These are phyloP conservation scores for Catotricha subobsoleta DNA, from an alignment of 2,888 invertebrate species.

Conservation along the genomic window DNA sequence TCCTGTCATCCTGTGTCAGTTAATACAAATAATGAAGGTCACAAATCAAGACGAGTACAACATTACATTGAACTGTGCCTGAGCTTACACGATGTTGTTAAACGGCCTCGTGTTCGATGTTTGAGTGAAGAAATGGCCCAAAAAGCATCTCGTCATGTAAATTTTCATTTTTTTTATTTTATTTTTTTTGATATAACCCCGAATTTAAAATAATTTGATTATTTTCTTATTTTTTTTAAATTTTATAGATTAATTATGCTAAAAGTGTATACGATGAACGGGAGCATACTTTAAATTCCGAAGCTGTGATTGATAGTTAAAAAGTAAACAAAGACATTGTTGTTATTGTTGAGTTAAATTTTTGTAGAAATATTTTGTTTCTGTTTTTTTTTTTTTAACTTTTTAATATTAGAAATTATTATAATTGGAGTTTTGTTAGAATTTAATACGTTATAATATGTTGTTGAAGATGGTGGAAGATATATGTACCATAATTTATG, in stretches of 20 bases:
- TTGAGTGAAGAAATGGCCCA: slow-evolving; percentile 46
- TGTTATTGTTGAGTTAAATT: too few species aligned
- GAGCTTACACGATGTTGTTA: slow-evolving; percentile 25
- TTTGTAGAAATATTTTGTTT: not conserved
- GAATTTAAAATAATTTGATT: not conserved
- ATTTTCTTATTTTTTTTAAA: slow-evolving; percentile 15
- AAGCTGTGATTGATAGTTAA: slow-evolving; percentile 10
- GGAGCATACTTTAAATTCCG: slow-evolving; percentile 41
- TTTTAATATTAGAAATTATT: not conserved
- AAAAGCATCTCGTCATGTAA: slow-evolving; percentile 27
- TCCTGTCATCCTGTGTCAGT: slow-evolving; percentile 26
- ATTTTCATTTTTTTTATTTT: too few species aligned
- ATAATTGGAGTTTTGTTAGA: not conserved
- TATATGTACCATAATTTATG: too few species aligned
- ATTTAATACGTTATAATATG: too few species aligned
- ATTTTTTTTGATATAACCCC: too few species aligned
- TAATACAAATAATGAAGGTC: slow-evolving; percentile 16
- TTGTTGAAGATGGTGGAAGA: too few species aligned
- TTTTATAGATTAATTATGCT: slow-evolving; percentile 75
- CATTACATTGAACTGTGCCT: slow-evolving; percentile 28
- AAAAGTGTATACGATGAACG: slow-evolving; percentile 70
- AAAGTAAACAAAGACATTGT: too few species aligned
- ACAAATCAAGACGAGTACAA: slow-evolving; percentile 14
- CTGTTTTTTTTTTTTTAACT: not conserved
- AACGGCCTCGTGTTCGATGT: slow-evolving; percentile 54